These are phyloP conservation scores for Troides oblongomaculatus DNA, from an alignment of 2,888 invertebrate genomes.

Conservation along the genomic window DNA sequence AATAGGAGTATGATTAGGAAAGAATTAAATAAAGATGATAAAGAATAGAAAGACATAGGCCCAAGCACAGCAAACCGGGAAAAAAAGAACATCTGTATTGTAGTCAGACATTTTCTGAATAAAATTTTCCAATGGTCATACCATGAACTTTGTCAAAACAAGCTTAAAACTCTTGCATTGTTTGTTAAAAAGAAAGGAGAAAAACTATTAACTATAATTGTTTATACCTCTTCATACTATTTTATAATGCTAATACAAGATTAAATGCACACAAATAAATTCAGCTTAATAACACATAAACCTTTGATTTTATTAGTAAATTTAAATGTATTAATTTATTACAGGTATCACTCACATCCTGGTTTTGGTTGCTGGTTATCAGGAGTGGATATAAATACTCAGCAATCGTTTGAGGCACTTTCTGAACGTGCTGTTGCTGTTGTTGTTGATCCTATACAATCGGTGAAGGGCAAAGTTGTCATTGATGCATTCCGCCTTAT, in stretches of 20 bases:
- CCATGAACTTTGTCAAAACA: too few species aligned
- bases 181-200: too few species aligned
- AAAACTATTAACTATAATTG: too few species aligned
- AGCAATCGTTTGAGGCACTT: constrained; percentile 99
- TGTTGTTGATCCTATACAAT: constrained; percentile 99
- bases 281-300: not conserved
- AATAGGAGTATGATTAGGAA: too few species aligned
- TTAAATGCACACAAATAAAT: not conserved
- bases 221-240: too few species aligned
- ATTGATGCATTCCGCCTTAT: constrained; percentile 99
- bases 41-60: too few species aligned
- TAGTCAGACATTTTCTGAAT: too few species aligned
- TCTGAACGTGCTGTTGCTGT: constrained; percentile 99
- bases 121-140: too few species aligned
- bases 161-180: too few species aligned
- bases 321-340: constrained; percentile 32
- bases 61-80: too few species aligned
- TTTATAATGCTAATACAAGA: not conserved
- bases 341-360: constrained; percentile 98
- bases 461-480: constrained; percentile 99
- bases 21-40: too few species aligned
- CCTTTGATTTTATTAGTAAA: not conserved
- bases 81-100: too few species aligned
- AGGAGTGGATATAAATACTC: constrained; percentile 99
- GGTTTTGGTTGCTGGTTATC: constrained; percentile 99